Base-by-base conservation (phyloP, 2,113 vertebrate species). In the Smithornis capensis region DNA sequence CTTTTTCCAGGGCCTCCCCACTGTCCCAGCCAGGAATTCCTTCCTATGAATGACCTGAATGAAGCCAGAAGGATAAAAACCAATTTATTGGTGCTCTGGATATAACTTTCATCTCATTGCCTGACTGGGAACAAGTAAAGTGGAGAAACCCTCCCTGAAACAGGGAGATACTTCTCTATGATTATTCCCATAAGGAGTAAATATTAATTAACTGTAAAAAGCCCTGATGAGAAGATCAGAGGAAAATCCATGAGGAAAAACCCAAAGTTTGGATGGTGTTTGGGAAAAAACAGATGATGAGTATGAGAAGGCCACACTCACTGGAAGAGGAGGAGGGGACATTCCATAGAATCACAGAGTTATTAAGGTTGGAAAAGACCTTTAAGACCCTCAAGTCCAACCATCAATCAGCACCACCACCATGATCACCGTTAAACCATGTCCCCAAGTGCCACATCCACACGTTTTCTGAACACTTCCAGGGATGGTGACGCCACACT, bases 121-220 rank as follows among this genome's bases (percentile, higher is more conserved):
- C 33, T 7, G 28, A 3, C 21, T 25, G 12, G 3, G 5, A 28
- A 33, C 0, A 4, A 13, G 6, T 31, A 7, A 83, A 55, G 69
- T 3, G 37, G 24, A 86, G n/a, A 31, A 19, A 38, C 27, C 19
- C 16, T 23, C 44, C 42, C 57, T 44, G 31, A 28, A 73, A 65
- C 31, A 18, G 40, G 35, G 31, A 70, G 18, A 44, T 38, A 16
- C 33, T 28, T 53, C 57, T 44, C 28, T 18, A 10, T 5, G 23
- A 4, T 6, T 23, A 3, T 4, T 50, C 15, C n/a, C 35, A 8
- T 4, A 40, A 13, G 42, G 6, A 38, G 23, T 38, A 68, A 50
- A 45, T 29, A 35, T 19, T 1, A 40, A 12, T 27, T 37, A n/a
- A 40, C 22, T 16, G 23, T 19, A 33, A 74, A 74, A 44, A 40